These are phyloP conservation scores for Mythimna pallens DNA, from an alignment of 2,888 invertebrate species.

Conservation along the genomic window DNA sequence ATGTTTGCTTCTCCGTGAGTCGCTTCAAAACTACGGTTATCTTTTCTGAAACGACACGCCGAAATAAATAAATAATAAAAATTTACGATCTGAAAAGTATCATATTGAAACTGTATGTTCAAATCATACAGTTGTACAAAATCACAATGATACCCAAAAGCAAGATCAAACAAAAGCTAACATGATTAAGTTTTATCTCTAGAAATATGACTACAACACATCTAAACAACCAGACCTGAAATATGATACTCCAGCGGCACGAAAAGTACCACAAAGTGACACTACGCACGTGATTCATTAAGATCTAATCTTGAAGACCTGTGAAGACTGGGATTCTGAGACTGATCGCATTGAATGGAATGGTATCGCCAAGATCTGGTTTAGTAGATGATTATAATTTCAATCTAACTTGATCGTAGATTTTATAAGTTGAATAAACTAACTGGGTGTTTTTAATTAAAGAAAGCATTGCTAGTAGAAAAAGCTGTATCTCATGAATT, in stretches of 20 bases:
- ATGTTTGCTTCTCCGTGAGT: too few relatives aligned
- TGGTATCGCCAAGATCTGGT: constrained; percentile 54
- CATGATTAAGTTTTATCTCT: constrained; percentile 6
- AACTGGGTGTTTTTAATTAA: constrained; percentile 13
- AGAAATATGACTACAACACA: background rate
- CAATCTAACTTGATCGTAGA: constrained; percentile 45
- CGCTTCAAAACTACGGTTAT: too few relatives aligned
- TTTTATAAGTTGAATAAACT: constrained; percentile 39
- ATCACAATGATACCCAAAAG: background rate
- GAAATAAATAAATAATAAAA: too few relatives aligned
- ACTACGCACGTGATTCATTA: constrained; percentile 59
- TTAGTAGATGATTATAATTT: constrained; percentile 46
- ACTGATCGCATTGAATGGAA: constrained; percentile 60
- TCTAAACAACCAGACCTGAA: constrained; percentile 28
- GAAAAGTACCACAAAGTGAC: constrained; percentile 36
- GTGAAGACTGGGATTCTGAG: constrained; percentile 38
- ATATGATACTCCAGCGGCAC: constrained; percentile 30
- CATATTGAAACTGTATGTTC: too few relatives aligned
- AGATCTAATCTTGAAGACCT: constrained; percentile 58
- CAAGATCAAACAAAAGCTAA: background rate
- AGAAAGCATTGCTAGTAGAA: background rate
- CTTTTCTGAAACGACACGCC: too few relatives aligned
- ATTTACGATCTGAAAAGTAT: too few relatives aligned
- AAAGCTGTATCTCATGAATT: background rate
- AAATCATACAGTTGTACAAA: background rate